Conservation (phyloP, 2,797 vertebrate species). For the Gymnoscopelus braueri region DNA sequence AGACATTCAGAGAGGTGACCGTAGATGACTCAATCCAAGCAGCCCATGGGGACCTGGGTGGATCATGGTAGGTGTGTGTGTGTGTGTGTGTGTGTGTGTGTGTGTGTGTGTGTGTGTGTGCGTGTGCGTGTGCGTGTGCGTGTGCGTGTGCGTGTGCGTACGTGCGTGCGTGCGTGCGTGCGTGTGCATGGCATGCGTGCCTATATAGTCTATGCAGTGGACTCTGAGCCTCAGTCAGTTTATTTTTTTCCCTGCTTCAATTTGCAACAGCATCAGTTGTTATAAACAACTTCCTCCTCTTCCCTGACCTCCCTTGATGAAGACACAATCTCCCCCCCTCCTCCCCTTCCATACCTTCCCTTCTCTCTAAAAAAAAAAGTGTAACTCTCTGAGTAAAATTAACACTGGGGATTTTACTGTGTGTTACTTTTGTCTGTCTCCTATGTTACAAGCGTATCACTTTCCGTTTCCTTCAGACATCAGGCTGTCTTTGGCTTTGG, state of each 20-base stretch:
- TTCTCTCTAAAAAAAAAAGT: slow-evolving; percentile 2
- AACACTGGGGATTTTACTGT: too few species aligned
- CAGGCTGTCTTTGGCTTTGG: slow-evolving; percentile 33
- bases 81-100: slow-evolving; percentile 15
- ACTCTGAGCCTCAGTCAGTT: slow-evolving; percentile 51
- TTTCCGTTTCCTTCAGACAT: slow-evolving; percentile 52
- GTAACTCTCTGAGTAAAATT: too few species aligned
- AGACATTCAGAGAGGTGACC: slow-evolving; percentile 24
- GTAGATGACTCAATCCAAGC: slow-evolving; percentile 3
- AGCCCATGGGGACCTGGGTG: slow-evolving; percentile 21
- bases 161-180: neutral
- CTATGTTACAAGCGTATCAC: slow-evolving; percentile 42
- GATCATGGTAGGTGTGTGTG: slow-evolving; percentile 52
- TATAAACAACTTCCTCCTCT: slow-evolving; percentile 36
- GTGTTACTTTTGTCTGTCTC: too few species aligned
- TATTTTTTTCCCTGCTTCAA: slow-evolving; percentile 21
- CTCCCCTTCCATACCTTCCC: neutral
- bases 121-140: neutral
- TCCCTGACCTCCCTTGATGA: slow-evolving; percentile 28
- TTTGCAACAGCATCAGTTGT: slow-evolving; percentile 54
- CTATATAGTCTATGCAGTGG: slow-evolving; percentile 26
- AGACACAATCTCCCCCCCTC: slow-evolving; percentile 31
- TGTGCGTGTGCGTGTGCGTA: slow-evolving; percentile 20
- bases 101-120: slow-evolving; percentile 1
- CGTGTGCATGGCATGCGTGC: slow-evolving; percentile 11